Evolutionary conservation across 1,140 invertebrate genomes (phyloP), one percentile per base, ranked within the genome.

Genomic region (Neodiprion fabricii): DNA sequence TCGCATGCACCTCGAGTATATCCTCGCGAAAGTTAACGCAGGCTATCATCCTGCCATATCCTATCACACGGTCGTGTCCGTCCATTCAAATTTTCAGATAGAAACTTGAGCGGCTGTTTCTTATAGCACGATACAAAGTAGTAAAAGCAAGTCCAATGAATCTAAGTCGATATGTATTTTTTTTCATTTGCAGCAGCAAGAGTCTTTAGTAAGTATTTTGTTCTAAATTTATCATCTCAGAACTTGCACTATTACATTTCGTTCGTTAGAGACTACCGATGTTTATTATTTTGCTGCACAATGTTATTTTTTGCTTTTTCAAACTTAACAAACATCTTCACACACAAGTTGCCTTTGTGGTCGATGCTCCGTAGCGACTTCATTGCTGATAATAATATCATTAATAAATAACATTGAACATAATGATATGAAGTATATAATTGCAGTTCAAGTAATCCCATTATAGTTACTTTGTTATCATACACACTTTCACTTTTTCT

Each of bases 171-270:
- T 86, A 75, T 84, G 79, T 85, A 47, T 48, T 65, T 82, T 85
- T 88, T 90, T 90, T 90, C 85, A 89, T 91, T 93, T 93, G 82
- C 92, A 93, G 92, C 92, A 91, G 82, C 91, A 92, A 91, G 92
- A 92, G 85, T 92, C 89, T 87, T 91, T 93, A 91, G 92, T 93
- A 91, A 93, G 92, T 93, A 92, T 83, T 81, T 78, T 72, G 67
- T 84, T 79, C 70, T 72, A 77, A 79, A 80, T 75, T 77, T 71
- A 75, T 79, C 70, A 47, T 75, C 23, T 40, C 28, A 40, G 28
- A 5, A 40, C 28, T 5, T 40, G 28, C 28, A 40, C 5, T 40
- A 40, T 40, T 40, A 40, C 28, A 40, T 40, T 40, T 40, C 28
- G 2, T 40, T 40, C 28, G 28, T 40, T 40, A 40, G 28, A 40